Evolutionary conservation across 2,888 invertebrate genomes (phyloP).

Genomic region (Acanthococcus lagerstroemiae): DNA sequence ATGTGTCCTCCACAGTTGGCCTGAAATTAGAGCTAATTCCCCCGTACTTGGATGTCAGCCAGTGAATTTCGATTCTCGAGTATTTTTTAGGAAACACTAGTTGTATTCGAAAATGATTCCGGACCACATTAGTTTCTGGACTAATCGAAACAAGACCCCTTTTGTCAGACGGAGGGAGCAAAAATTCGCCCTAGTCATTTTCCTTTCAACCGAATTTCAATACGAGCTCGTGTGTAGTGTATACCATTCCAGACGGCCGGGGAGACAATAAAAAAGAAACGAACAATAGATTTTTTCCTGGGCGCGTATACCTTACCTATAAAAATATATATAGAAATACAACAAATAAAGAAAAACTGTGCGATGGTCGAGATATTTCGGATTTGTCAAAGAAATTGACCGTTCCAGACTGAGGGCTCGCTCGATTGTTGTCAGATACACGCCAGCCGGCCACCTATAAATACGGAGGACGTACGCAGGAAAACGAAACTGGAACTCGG

Average conservation of each 20-base stretch:
- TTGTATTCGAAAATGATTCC: conserved; percentile 12
- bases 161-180: not conserved
- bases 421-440: not conserved
- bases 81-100: conserved; percentile 22
- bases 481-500: no score
- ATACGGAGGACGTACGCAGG: not conserved
- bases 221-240: not conserved
- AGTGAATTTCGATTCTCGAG: not conserved
- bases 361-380: no score
- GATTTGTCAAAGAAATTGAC: not conserved
- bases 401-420: not conserved
- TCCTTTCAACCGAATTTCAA: not conserved
- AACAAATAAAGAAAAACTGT: no score
- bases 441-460: not conserved
- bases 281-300: not conserved
- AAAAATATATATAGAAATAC: no score
- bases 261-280: not conserved
- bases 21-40: no score
- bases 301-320: no score
- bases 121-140: conserved; percentile 6
- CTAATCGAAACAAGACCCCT: conserved; percentile 9
- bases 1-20: no score
- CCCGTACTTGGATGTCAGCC: no score
- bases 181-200: not conserved
- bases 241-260: not conserved